Evolutionary conservation across 1,140 invertebrate genomes (phyloP).

Genomic region (Euborellia annulipes): DNA sequence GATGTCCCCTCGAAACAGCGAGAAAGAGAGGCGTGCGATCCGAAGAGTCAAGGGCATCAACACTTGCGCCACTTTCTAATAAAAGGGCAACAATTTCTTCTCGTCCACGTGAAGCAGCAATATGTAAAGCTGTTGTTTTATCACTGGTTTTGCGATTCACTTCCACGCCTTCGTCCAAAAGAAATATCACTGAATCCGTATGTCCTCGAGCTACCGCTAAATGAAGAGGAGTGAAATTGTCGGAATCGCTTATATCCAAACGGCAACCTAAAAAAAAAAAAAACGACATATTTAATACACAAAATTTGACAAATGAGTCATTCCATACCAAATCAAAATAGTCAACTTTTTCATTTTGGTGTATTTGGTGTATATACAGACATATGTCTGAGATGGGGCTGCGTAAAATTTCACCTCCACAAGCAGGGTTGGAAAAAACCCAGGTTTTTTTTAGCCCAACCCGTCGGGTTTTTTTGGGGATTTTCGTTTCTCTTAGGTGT

Average conservation of each 20-base stretch:
- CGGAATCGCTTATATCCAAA: constrained; percentile 19
- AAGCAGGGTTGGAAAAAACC: too few relatives aligned
- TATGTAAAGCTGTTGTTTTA: constrained; percentile 29
- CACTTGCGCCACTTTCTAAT: constrained; percentile 36
- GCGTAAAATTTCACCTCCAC: too few relatives aligned
- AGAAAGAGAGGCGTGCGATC: constrained; percentile 38
- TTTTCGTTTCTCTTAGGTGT: too few relatives aligned
- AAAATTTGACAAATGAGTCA: too few relatives aligned
- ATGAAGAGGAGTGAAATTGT: constrained; percentile 28
- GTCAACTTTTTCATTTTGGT: too few relatives aligned
- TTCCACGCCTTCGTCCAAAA: constrained; percentile 20
- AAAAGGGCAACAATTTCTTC: constrained; percentile 37
- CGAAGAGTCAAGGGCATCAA: constrained; percentile 36
- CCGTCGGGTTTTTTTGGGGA: too few relatives aligned
- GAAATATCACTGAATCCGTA: constrained; percentile 18
- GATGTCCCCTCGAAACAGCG: constrained; percentile 30
- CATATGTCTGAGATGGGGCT: too few relatives aligned
- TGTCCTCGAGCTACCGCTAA: constrained; percentile 26
- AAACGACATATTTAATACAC: background rate
- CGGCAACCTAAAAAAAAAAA: constrained; percentile 13
- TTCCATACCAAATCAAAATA: too few relatives aligned
- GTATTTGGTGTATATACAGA: too few relatives aligned
- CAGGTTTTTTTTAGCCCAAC: too few relatives aligned
- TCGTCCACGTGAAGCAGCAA: constrained; percentile 33
- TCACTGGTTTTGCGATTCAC: constrained; percentile 23